Conservation (phyloP, 2,888 invertebrate species). For the Macrosiphum euphorbiae region DNA sequence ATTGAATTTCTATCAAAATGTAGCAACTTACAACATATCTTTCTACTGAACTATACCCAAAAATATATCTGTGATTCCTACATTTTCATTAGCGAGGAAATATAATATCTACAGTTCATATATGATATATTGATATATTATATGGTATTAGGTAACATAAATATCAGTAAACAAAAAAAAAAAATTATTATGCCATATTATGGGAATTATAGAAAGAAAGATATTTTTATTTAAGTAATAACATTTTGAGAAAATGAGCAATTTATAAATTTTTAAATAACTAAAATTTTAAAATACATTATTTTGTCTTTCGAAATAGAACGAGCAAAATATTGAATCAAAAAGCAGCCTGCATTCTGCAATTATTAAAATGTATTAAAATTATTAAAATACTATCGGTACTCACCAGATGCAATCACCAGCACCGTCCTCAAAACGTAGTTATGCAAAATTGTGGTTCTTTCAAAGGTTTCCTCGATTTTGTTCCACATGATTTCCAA, state of each 20-base stretch:
- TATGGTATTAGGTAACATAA: not conserved
- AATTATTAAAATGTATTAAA: no score
- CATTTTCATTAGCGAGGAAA: no score
- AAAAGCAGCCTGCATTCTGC: not conserved
- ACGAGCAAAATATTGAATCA: not conserved
- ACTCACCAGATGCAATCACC: slow-evolving; percentile 74
- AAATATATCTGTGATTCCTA: no score
- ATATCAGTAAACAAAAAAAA: not conserved
- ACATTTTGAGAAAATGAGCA: not conserved
- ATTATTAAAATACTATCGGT: no score
- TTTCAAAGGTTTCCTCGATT: slow-evolving; percentile 81
- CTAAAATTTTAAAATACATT: not conserved
- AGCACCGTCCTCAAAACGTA: slow-evolving; percentile 77
- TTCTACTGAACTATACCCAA: no score
- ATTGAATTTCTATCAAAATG: no score
- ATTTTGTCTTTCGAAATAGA: not conserved
- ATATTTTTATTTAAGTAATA: not conserved
- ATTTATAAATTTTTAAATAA: not conserved
- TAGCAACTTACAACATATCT: no score
- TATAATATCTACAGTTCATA: no score
- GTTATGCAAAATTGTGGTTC: slow-evolving; percentile 74
- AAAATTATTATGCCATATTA: not conserved
- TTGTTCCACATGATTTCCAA: slow-evolving; percentile 91
- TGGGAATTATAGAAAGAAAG: not conserved
- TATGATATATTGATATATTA: no score